phyloP scores from a whole-genome alignment of 2,888 invertebrate species.

The Leuctra nigra region DNA sequence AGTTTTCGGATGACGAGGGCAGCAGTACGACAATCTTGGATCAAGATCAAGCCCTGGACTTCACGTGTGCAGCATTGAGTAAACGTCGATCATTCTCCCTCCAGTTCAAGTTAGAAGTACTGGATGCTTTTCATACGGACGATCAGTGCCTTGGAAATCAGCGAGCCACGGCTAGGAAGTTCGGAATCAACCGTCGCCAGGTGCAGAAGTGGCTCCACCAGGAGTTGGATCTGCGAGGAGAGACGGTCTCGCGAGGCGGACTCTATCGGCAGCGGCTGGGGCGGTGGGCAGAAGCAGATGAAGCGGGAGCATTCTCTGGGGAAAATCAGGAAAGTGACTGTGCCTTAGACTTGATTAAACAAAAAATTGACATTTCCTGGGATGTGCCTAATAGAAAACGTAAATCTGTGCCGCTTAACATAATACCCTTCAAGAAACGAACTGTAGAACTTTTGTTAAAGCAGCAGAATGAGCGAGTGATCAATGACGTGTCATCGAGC shows the following conservation, averaged over 20 bases:
- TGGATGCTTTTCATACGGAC: conserved; percentile 44
- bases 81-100: conserved; percentile 43
- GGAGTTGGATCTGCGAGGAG: conserved; percentile 40
- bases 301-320: conserved; percentile 19
- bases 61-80: conserved; percentile 33
- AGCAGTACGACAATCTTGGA: conserved; percentile 24
- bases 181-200: conserved; percentile 45
- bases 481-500: conserved; percentile 6
- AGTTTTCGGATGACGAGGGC: conserved; percentile 30
- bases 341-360: neutral
- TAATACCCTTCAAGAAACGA: conserved; percentile 16
- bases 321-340: conserved; percentile 1
- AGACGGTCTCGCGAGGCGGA: conserved; percentile 34
- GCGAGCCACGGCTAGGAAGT: conserved; percentile 45
- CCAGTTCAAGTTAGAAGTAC: conserved; percentile 43
- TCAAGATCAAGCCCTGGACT: conserved; percentile 33
- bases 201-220: conserved; percentile 47
- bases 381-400: conserved; percentile 33
- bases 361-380: conserved; percentile 29
- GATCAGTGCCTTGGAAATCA: conserved; percentile 43
- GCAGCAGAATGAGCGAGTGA: conserved; percentile 1
- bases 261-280: conserved; percentile 40
- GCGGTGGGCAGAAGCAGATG: conserved; percentile 30
- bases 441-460: neutral
- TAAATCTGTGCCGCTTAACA: conserved; percentile 15